Conservation (phyloP, 2,797 vertebrate species). For the Danio jaintianensis region DNA sequence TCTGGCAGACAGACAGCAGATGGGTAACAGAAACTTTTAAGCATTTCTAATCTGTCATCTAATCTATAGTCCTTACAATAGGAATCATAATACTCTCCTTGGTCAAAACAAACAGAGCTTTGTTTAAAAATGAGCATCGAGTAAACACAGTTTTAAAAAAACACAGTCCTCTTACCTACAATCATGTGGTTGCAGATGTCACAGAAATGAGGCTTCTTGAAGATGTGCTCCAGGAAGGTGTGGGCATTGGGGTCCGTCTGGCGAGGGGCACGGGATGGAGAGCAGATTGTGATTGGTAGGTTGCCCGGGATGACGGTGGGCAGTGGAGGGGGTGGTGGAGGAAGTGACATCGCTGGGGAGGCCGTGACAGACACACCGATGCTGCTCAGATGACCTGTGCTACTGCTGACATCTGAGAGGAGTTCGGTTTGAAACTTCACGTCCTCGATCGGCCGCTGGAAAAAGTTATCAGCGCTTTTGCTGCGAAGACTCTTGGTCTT, state of each 20-base stretch:
- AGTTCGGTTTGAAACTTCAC: slow-evolving; percentile 85
- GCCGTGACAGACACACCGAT: slow-evolving; percentile 74
- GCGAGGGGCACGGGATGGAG: slow-evolving; percentile 81
- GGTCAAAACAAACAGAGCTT: slow-evolving; percentile 1
- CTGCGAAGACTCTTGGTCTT: slow-evolving; percentile 97
- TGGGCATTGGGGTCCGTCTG: slow-evolving; percentile 85
- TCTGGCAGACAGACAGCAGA: slow-evolving; percentile 33
- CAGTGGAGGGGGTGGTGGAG: slow-evolving; percentile 74
- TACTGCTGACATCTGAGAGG: slow-evolving; percentile 85
- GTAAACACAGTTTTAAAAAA: background rate
- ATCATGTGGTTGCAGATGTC: slow-evolving; percentile 99
- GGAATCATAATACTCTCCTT: background rate
- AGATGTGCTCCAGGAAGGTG: slow-evolving; percentile 95
- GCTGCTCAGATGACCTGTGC: slow-evolving; percentile 84
- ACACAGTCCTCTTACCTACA: slow-evolving; percentile 86
- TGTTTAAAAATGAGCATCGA: background rate
- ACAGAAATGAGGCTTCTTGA: slow-evolving; percentile 99
- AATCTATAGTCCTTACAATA: slow-evolving; percentile 23
- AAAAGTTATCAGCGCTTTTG: slow-evolving; percentile 99
- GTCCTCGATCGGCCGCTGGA: slow-evolving; percentile 86
- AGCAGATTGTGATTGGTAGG: slow-evolving; percentile 81
- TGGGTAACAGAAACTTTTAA: slow-evolving; percentile 25
- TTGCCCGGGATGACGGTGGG: slow-evolving; percentile 76
- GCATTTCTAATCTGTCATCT: background rate
- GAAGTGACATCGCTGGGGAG: slow-evolving; percentile 68